A percentile compares a stretch with the other conserved stretches of the same genome.
Conservation (phyloP, 2,113 vertebrate species). For the Prionailurus bengalensis region DNA sequence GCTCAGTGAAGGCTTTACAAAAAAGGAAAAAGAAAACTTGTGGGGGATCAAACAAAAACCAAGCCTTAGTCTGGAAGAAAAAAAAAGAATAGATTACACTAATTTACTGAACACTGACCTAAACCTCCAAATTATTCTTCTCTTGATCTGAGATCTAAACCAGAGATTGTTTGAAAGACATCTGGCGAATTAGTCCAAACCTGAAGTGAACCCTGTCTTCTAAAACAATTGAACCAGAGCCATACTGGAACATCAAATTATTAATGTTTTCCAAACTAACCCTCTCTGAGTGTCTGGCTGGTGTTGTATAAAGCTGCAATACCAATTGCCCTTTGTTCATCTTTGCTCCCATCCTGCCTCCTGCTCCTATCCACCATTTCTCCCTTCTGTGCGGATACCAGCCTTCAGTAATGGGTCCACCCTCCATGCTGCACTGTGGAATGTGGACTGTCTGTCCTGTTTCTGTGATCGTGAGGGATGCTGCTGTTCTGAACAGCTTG, state of each 20-base stretch:
- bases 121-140: conserved; percentile 61
- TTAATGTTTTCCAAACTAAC: conserved; percentile 53
- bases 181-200: conserved; percentile 55
- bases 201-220: conserved; percentile 71
- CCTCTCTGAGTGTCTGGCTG: not conserved
- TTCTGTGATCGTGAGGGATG: not conserved
- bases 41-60: conserved; percentile 10
- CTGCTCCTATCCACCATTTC: not conserved
- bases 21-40: not conserved
- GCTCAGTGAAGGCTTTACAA: conserved; percentile 13
- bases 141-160: conserved; percentile 68
- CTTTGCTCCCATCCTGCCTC: not conserved
- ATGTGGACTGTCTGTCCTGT: too few relatives aligned
- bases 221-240: conserved; percentile 64
- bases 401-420: fast-evolving
- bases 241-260: conserved; percentile 54
- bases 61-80: not conserved
- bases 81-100: not conserved
- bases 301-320: not conserved
- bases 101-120: conserved; percentile 55
- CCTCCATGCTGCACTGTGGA: too few relatives aligned
- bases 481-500: not conserved
- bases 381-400: not conserved
- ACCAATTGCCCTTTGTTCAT: not conserved
- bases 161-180: conserved; percentile 72